Conservation (phyloP, 2,113 vertebrate genomes). For the Thamnophis sirtalis region DNA sequence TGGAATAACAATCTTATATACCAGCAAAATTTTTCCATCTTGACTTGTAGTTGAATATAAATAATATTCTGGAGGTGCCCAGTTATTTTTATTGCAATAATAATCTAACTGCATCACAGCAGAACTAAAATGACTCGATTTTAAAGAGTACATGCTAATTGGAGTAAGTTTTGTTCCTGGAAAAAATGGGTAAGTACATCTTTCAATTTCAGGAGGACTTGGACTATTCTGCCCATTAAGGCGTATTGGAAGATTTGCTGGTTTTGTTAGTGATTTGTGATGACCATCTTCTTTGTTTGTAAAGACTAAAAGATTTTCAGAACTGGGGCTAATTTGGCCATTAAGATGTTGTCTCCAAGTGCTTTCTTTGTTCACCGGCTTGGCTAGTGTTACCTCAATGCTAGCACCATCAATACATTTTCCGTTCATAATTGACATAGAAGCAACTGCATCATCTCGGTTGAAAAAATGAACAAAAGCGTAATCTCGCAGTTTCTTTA, state of each 20-base stretch:
- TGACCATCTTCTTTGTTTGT: constrained; percentile 71
- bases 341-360: constrained; percentile 72
- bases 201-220: constrained; percentile 68
- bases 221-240: constrained; percentile 72
- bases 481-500: constrained; percentile 92
- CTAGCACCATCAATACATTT: constrained; percentile 82
- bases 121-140: constrained; percentile 82
- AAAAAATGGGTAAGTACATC: constrained; percentile 73
- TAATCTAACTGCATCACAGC: constrained; percentile 87
- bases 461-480: constrained; percentile 92
- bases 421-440: constrained; percentile 84
- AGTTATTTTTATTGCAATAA: constrained; percentile 85
- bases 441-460: constrained; percentile 83
- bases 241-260: constrained; percentile 58
- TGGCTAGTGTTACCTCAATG: constrained; percentile 89
- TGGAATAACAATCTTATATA: constrained; percentile 83
- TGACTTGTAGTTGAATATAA: constrained; percentile 83
- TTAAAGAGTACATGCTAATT: constrained; percentile 80
- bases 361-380: constrained; percentile 79
- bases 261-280: constrained; percentile 60
- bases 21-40: constrained; percentile 77
- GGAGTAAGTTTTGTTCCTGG: constrained; percentile 81
- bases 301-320: constrained; percentile 66
- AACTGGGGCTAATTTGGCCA: constrained; percentile 65
- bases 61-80: constrained; percentile 85